These are phyloP conservation scores for Ceyx cyanopectus DNA, from an alignment of 2,113 vertebrate species.

Conservation along the genomic window DNA sequence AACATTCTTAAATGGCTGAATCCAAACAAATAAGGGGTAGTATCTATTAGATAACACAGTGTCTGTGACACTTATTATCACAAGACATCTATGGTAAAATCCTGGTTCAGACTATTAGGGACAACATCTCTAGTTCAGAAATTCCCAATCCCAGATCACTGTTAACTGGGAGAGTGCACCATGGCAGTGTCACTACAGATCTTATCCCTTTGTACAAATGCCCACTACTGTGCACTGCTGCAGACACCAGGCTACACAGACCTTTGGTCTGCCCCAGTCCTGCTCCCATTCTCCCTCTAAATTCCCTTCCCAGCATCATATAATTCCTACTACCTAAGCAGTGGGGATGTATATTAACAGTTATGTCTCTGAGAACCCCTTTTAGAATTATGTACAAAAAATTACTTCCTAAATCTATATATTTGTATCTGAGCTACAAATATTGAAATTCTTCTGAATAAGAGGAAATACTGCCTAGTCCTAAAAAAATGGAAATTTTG, in stretches of 20 bases:
- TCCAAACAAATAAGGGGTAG: not conserved
- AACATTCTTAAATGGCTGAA: not conserved
- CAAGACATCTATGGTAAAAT: not conserved
- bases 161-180: not conserved
- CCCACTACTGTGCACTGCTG: not conserved
- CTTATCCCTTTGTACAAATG: not conserved
- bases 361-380: not conserved
- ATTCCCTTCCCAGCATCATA: not conserved
- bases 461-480: not conserved
- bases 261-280: not conserved
- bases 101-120: not conserved
- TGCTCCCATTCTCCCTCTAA: not conserved
- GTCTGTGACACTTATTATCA: not conserved
- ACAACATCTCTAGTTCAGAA: not conserved
- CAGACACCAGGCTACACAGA: not conserved
- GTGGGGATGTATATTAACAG: not conserved
- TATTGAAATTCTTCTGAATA: not conserved
- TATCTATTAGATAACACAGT: not conserved
- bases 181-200: not conserved
- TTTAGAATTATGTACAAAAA: not conserved
- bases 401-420: not conserved
- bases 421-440: not conserved
- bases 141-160: not conserved
- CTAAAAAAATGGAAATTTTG: not conserved
- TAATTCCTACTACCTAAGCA: not conserved